These are phyloP conservation scores for Daubentonia madagascariensis DNA, from an alignment of 2,113 vertebrate genomes.

Conservation along the genomic window DNA sequence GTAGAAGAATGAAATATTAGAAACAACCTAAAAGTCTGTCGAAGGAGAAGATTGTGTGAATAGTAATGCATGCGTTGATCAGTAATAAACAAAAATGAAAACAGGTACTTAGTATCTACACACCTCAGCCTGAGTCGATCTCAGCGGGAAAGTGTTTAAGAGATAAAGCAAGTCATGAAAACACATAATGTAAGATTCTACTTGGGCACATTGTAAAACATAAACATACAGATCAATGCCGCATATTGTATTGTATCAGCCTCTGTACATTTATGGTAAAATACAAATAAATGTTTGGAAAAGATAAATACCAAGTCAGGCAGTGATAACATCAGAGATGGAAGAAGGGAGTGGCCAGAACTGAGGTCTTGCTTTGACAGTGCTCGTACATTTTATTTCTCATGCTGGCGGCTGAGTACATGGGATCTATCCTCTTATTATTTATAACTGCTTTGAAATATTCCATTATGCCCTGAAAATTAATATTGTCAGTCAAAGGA, in stretches of 20 bases:
- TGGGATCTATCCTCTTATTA: too few relatives aligned
- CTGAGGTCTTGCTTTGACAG: accelerated
- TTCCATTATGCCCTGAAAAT: background rate
- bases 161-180: background rate
- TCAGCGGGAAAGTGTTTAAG: background rate
- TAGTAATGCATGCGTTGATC: accelerated
- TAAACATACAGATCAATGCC: background rate
- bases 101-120: background rate
- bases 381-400: accelerated
- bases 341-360: background rate
- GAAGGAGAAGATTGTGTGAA: too few relatives aligned
- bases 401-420: too few relatives aligned
- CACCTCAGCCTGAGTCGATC: too few relatives aligned
- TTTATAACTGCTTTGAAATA: background rate
- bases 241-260: background rate
- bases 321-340: accelerated
- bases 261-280: background rate
- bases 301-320: too few relatives aligned
- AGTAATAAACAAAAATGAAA: too few relatives aligned
- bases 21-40: background rate
- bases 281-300: too few relatives aligned
- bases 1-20: background rate
- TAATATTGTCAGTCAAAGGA: background rate
- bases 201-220: background rate
- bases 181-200: too few relatives aligned